Evolutionary conservation across 2,888 invertebrate genomes (phyloP).

Genomic region (Crossocerus cetratus): DNA sequence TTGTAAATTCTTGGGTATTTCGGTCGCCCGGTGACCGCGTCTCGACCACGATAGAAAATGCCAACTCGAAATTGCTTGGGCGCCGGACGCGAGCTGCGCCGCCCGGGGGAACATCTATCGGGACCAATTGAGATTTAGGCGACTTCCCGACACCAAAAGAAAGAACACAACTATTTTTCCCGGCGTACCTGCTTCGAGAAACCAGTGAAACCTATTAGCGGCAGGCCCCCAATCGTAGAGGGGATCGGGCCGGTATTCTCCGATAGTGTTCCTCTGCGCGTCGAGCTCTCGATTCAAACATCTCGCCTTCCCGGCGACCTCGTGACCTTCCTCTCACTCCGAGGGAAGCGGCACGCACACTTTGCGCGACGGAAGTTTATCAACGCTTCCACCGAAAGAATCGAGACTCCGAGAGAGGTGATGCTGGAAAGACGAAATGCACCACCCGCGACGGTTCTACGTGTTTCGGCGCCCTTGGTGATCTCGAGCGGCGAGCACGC

Average conservation of each 20-base stretch:
- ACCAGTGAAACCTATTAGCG: background rate
- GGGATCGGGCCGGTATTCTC: no score
- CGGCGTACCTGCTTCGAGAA: constrained; percentile 1
- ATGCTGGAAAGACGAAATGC: constrained; percentile 14
- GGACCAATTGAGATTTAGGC: constrained; percentile 35
- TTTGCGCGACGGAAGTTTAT: no score
- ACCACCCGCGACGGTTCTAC: constrained; percentile 32
- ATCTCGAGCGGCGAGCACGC: constrained; percentile 61
- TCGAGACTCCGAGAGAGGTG: constrained; percentile 5
- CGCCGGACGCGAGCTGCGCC: constrained; percentile 47
- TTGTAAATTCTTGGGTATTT: constrained; percentile 68
- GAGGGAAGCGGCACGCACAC: no score
- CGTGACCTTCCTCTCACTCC: no score
- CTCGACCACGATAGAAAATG: constrained; percentile 60
- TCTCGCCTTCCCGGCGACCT: no score
- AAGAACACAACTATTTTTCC: background rate
- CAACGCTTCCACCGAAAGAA: constrained; percentile 4
- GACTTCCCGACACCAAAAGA: no score
- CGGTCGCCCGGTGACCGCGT: constrained; percentile 72
- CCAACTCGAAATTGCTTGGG: constrained; percentile 67
- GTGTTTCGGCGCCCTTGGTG: constrained; percentile 71
- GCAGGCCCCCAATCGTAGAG: constrained; percentile 12
- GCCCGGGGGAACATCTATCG: constrained; percentile 38
- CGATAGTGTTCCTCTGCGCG: no score
- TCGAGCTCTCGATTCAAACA: no score